These are phyloP conservation scores for Xestia rhomboidea DNA, from an alignment of 2,888 invertebrate species.

Conservation along the genomic window DNA sequence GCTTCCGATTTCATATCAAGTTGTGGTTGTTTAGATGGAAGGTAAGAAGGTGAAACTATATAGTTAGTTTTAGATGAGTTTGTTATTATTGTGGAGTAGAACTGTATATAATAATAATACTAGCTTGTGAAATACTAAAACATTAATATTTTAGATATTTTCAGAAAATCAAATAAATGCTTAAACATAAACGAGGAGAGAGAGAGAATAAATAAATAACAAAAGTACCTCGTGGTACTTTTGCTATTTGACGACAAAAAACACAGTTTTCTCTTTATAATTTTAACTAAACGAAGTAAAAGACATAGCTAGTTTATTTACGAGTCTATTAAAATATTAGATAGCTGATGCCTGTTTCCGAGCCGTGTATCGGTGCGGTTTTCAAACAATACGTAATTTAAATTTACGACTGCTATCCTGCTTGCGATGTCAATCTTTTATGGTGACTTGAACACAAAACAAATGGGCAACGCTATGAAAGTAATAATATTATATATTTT, in stretches of 20 bases:
- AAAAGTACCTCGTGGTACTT: too few species aligned
- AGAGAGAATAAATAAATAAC: too few species aligned
- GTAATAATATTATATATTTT: neutral
- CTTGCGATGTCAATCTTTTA: conserved; percentile 39
- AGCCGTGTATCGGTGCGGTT: neutral
- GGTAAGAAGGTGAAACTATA: conserved; percentile 19
- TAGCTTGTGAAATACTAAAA: neutral
- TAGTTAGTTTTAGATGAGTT: conserved; percentile 8
- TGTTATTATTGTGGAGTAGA: conserved; percentile 5
- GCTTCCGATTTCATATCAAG: conserved; percentile 25
- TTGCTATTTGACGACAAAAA: neutral
- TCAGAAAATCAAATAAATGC: neutral
- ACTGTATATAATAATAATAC: neutral
- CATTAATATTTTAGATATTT: neutral
- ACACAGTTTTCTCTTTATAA: neutral
- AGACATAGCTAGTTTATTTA: conserved; percentile 19
- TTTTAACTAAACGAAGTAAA: neutral
- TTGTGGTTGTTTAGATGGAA: conserved; percentile 23
- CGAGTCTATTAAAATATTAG: conserved; percentile 14
- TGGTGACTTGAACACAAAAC: conserved; percentile 6
- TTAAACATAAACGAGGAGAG: neutral
- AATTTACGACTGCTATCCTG: conserved; percentile 40
- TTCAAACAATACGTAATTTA: conserved; percentile 47
- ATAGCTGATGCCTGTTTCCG: neutral
- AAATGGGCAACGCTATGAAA: neutral